phyloP scores from a whole-genome alignment of 2,113 vertebrate genomes.

The Isurus oxyrinchus region DNA sequence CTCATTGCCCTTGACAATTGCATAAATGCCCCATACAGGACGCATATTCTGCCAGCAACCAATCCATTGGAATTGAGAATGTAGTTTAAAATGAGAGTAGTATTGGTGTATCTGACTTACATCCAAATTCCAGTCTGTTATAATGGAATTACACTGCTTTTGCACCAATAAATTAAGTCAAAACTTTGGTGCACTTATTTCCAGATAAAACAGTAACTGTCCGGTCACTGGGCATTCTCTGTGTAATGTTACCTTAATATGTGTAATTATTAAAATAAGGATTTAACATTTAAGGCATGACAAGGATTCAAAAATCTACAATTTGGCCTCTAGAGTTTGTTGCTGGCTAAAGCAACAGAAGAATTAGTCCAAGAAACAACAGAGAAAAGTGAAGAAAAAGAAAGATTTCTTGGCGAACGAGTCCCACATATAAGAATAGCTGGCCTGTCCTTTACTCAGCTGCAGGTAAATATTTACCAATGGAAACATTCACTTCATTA shows the following conservation, averaged over 20 bases:
- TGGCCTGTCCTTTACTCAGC: slow-evolving; percentile 64
- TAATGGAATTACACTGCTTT: neutral
- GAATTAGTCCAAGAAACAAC: slow-evolving; percentile 77
- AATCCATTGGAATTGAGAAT: neutral
- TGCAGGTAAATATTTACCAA: slow-evolving; percentile 63
- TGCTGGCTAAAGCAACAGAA: slow-evolving; percentile 90
- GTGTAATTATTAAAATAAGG: neutral
- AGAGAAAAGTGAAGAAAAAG: slow-evolving; percentile 77
- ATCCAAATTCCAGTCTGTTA: neutral
- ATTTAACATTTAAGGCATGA: neutral
- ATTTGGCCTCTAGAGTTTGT: slow-evolving; percentile 68
- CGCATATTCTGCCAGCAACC: neutral
- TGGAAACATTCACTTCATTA: neutral
- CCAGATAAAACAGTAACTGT: neutral
- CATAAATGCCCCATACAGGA: neutral
- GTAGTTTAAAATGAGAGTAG: neutral
- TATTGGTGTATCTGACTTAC: neutral
- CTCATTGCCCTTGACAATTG: neutral
- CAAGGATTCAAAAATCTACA: neutral
- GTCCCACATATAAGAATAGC: slow-evolving; percentile 61
- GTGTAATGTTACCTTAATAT: neutral
- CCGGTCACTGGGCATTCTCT: neutral
- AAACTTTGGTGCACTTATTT: neutral
- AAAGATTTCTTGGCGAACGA: slow-evolving; percentile 70
- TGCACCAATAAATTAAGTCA: neutral